Conservation (phyloP, 2,113 vertebrate genomes). For the Nothocercus nigrocapillus region DNA sequence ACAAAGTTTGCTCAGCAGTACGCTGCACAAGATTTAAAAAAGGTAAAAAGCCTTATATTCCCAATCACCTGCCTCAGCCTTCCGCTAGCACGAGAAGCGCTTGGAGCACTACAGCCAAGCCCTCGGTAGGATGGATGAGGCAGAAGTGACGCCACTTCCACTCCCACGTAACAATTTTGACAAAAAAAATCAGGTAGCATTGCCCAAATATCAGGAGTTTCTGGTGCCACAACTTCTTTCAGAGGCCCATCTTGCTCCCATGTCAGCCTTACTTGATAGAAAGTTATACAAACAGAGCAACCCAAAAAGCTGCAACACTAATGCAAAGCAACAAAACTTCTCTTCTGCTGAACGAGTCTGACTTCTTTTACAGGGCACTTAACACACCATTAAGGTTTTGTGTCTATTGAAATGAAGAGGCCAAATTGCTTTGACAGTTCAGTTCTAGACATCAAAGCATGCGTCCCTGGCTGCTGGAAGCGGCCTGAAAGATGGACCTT, state of each 20-base stretch:
- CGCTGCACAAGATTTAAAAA: not conserved
- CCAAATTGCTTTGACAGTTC: not conserved
- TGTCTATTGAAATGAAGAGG: not conserved
- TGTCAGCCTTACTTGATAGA: not conserved
- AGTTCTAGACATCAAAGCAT: constrained; percentile 36
- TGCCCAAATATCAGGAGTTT: not conserved
- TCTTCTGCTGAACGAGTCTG: not conserved
- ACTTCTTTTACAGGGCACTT: not conserved
- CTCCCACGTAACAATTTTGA: not conserved
- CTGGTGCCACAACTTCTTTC: not conserved
- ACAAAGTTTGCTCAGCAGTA: not conserved
- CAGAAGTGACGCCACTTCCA: not conserved
- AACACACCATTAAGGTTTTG: not conserved
- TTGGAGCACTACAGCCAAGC: not conserved
- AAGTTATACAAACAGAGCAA: not conserved
- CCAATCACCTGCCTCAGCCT: not conserved
- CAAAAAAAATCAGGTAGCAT: not conserved
- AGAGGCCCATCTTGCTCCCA: not conserved
- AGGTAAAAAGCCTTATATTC: not conserved
- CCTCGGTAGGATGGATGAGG: not conserved
- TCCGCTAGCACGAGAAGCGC: fast-evolving
- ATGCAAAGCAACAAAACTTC: not conserved
- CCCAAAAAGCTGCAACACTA: not conserved
- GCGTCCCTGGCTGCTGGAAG: not conserved
- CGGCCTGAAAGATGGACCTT: not conserved